Evolutionary conservation across 2,113 vertebrate species (phyloP).

Genomic region (Kobus ellipsiprymnus): DNA sequence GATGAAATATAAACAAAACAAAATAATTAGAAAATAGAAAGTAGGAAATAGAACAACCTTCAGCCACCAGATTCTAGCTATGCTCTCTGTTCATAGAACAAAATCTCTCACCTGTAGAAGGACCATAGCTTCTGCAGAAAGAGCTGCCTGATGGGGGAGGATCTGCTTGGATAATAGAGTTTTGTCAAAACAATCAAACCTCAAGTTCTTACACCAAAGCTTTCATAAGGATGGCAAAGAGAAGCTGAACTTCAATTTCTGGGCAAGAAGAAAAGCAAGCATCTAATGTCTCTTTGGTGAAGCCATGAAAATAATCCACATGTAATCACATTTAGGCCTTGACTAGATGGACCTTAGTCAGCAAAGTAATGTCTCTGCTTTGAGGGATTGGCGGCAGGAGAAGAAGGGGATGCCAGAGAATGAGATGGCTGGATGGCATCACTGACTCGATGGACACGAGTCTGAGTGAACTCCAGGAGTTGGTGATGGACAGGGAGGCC

Average conservation of each 20-base stretch:
- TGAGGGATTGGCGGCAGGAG: no score
- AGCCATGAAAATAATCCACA: neutral
- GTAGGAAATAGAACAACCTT: neutral
- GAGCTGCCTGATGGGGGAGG: fast-evolving
- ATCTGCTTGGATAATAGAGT: neutral
- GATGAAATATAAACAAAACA: neutral
- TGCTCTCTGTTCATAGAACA: neutral
- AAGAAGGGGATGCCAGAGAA: no score
- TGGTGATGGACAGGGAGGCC: no score
- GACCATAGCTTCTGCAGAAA: neutral
- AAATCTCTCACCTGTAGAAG: neutral
- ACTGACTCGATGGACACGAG: no score
- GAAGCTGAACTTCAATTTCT: neutral
- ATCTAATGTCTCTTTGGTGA: neutral
- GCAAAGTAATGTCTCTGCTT: no score
- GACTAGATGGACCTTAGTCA: no score
- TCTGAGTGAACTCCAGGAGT: no score
- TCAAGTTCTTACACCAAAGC: neutral
- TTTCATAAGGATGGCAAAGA: neutral
- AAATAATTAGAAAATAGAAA: neutral
- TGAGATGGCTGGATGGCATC: no score
- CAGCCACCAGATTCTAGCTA: neutral
- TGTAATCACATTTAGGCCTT: neutral
- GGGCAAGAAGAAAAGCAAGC: neutral
- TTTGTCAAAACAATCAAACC: neutral